phyloP scores from a whole-genome alignment of 2,797 vertebrate species.

The Artibeus lituratus region DNA sequence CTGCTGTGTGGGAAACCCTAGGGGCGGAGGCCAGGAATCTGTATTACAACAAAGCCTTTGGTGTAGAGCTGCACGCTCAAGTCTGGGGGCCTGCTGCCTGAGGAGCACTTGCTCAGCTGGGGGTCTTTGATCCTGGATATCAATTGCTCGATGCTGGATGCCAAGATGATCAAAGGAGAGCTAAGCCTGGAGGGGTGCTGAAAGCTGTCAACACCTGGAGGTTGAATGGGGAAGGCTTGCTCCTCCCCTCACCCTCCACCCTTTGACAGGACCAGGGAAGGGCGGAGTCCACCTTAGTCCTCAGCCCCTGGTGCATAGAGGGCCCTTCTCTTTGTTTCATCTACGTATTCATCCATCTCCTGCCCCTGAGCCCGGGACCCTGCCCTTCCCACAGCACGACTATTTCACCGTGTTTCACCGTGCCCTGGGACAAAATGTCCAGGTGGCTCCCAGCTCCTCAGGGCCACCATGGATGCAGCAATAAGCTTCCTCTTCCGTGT shows the following conservation, averaged over 20 bases:
- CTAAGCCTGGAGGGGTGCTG: background rate
- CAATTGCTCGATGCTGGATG: accelerated
- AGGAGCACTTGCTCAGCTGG: background rate
- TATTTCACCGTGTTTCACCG: background rate
- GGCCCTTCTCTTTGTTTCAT: background rate
- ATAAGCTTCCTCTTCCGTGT: accelerated
- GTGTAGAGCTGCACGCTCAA: accelerated
- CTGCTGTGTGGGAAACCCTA: background rate
- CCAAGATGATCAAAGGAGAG: background rate
- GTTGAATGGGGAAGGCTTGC: background rate
- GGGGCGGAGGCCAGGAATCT: background rate
- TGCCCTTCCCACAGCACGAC: background rate
- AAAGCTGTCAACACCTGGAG: background rate
- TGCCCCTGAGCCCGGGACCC: background rate
- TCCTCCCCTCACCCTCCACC: accelerated
- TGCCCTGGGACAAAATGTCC: background rate
- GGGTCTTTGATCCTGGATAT: background rate
- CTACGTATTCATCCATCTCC: background rate
- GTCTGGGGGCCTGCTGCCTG: background rate
- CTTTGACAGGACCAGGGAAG: background rate
- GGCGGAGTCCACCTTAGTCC: background rate
- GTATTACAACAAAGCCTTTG: background rate
- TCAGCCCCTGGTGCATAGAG: background rate
- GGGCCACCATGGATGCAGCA: background rate
- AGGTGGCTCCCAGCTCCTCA: background rate